These are phyloP conservation scores for Sthenelais limicola DNA, from an alignment of 2,888 invertebrate species.

Conservation along the genomic window DNA sequence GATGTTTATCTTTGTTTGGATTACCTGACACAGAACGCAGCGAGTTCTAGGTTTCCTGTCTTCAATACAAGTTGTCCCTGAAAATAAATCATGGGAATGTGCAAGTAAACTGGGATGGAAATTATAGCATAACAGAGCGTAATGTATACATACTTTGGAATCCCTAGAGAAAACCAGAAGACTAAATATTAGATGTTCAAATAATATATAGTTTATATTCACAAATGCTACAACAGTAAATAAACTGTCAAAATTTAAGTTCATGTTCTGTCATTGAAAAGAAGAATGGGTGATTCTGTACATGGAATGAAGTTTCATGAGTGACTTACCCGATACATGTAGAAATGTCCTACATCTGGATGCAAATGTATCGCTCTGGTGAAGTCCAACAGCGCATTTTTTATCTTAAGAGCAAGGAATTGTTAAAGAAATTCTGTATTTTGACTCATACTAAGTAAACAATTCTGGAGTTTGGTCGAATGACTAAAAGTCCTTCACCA, in stretches of 20 bases:
- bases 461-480: too few relatives aligned
- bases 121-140: too few relatives aligned
- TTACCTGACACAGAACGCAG: constrained; percentile 71
- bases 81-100: too few relatives aligned
- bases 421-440: too few relatives aligned
- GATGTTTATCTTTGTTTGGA: neutral
- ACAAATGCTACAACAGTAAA: neutral
- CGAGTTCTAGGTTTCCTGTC: constrained; percentile 69
- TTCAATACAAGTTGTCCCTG: constrained; percentile 70
- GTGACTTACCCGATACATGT: constrained; percentile 68
- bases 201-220: neutral
- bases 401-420: too few relatives aligned
- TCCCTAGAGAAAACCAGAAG: too few relatives aligned
- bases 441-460: too few relatives aligned
- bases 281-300: neutral
- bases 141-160: too few relatives aligned
- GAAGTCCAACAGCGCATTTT: constrained; percentile 68
- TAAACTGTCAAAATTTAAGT: too few relatives aligned
- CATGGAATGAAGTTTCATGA: neutral
- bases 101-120: too few relatives aligned
- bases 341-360: constrained; percentile 69
- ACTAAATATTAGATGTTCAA: too few relatives aligned
- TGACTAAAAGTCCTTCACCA: too few relatives aligned
- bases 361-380: constrained; percentile 70
- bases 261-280: neutral